These are phyloP conservation scores for Copidosoma aretas DNA, from an alignment of 2,888 invertebrate genomes.

Conservation along the genomic window DNA sequence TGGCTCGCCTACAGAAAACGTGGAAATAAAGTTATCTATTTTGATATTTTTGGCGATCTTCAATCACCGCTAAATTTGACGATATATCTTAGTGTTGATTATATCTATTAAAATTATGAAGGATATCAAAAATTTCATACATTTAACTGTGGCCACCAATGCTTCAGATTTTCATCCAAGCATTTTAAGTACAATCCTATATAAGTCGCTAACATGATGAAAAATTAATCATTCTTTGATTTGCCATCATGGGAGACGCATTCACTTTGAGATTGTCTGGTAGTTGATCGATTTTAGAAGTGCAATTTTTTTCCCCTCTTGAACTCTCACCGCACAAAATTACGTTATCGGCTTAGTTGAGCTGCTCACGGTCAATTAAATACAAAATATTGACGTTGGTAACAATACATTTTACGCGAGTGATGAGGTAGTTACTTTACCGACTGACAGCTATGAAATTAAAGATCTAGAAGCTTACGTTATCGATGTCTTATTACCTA, in stretches of 20 bases:
- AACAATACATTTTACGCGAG: conserved; percentile 25
- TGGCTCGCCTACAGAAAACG: too few relatives aligned
- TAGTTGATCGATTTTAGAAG: conserved; percentile 31
- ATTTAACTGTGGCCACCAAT: too few relatives aligned
- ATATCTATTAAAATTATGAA: too few relatives aligned
- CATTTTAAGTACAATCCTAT: too few relatives aligned
- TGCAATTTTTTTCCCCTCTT: conserved; percentile 49
- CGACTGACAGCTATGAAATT: conserved; percentile 21
- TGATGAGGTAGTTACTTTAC: conserved; percentile 19
- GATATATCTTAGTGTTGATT: too few relatives aligned
- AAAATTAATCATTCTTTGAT: too few relatives aligned
- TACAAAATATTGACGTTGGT: conserved; percentile 34
- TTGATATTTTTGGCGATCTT: too few relatives aligned
- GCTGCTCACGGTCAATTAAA: conserved; percentile 34
- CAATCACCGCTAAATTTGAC: too few relatives aligned
- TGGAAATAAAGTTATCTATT: too few relatives aligned
- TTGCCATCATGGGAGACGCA: neutral
- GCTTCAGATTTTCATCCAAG: too few relatives aligned
- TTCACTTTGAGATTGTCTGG: conserved; percentile 39
- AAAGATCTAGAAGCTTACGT: conserved; percentile 23
- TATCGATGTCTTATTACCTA: conserved; percentile 21
- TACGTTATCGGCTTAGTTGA: conserved; percentile 33
- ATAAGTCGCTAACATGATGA: too few relatives aligned
- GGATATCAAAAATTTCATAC: too few relatives aligned
- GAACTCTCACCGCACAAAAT: conserved; percentile 40